Conservation (phyloP, 2,888 invertebrate species). For the Digitonthophagus gazella region DNA sequence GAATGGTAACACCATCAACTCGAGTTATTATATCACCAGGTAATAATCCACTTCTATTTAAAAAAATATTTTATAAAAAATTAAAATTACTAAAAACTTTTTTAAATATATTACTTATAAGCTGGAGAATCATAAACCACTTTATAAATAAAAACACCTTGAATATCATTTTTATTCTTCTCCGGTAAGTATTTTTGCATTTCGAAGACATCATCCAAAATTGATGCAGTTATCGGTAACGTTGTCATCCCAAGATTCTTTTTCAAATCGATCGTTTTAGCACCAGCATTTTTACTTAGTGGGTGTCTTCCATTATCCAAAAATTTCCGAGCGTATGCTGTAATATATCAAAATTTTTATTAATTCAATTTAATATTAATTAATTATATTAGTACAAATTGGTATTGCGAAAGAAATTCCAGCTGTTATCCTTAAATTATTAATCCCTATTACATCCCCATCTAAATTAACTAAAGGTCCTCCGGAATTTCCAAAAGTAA, state of each 20-base stretch:
- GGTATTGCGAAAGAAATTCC: slow-evolving; percentile 97
- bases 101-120: slow-evolving; percentile 57
- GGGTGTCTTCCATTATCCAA: slow-evolving; percentile 53
- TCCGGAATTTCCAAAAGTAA: slow-evolving; percentile 94
- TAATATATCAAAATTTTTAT: slow-evolving; percentile 26
- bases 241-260: slow-evolving; percentile 87
- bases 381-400: slow-evolving; percentile 49
- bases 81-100: slow-evolving; percentile 8
- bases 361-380: background rate
- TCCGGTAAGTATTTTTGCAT: slow-evolving; percentile 62
- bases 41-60: slow-evolving; percentile 68
- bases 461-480: slow-evolving; percentile 92
- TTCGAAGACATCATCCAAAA: slow-evolving; percentile 21
- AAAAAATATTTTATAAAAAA: slow-evolving; percentile 35
- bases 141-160: slow-evolving; percentile 86
- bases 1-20: slow-evolving; percentile 66
- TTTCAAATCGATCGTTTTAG: slow-evolving; percentile 42
- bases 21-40: slow-evolving; percentile 79
- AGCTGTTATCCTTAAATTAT: slow-evolving; percentile 85
- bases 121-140: slow-evolving; percentile 83
- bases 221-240: slow-evolving; percentile 71
- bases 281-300: slow-evolving; percentile 27
- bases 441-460: slow-evolving; percentile 92
- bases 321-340: slow-evolving; percentile 75
- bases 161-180: slow-evolving; percentile 59